A percentile compares a stretch with the other conserved stretches of the same genome.
These are phyloP conservation scores for Penaeus monodon DNA, from an alignment of 2,888 invertebrate species.

Conservation along the genomic window DNA sequence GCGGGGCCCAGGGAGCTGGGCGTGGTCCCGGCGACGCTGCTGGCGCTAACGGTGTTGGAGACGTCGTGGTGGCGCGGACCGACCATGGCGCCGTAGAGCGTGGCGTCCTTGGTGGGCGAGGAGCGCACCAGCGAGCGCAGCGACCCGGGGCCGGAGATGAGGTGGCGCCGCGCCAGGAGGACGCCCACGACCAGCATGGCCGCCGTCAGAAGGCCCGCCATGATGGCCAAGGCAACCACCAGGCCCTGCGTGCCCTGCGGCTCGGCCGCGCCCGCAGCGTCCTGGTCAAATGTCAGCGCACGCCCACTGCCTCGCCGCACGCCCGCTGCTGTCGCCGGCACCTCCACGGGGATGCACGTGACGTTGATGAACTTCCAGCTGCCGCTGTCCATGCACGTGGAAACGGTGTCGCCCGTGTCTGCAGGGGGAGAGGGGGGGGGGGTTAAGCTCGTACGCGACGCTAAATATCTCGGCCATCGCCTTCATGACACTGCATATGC, in stretches of 20 bases:
- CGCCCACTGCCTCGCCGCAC: slow-evolving; percentile 37
- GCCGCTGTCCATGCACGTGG: slow-evolving; percentile 66
- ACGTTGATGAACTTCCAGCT: slow-evolving; percentile 66
- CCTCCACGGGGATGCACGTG: slow-evolving; percentile 62
- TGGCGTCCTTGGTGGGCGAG: slow-evolving; percentile 34
- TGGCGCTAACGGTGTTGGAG: slow-evolving; percentile 4
- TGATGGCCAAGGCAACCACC: slow-evolving; percentile 51
- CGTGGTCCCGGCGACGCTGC: not conserved
- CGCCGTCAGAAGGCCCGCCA: slow-evolving; percentile 52
- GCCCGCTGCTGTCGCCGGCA: slow-evolving; percentile 52
- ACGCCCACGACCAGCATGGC: slow-evolving; percentile 56
- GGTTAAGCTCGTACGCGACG: not conserved
- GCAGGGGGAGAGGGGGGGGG: slow-evolving; percentile 45
- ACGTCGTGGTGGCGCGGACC: slow-evolving; percentile 12
- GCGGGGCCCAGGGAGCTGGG: not conserved
- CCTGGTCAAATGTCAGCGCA: slow-evolving; percentile 42
- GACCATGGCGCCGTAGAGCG: slow-evolving; percentile 37
- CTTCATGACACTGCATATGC: no score
- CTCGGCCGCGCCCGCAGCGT: not conserved
- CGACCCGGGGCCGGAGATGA: slow-evolving; percentile 43
- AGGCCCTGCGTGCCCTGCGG: slow-evolving; percentile 35
- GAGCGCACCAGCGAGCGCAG: slow-evolving; percentile 34
- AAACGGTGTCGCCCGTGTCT: slow-evolving; percentile 65
- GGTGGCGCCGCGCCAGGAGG: slow-evolving; percentile 43
- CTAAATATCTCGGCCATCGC: no score